Conservation (phyloP, 1,140 invertebrate genomes). For the Aphelinus certus region DNA sequence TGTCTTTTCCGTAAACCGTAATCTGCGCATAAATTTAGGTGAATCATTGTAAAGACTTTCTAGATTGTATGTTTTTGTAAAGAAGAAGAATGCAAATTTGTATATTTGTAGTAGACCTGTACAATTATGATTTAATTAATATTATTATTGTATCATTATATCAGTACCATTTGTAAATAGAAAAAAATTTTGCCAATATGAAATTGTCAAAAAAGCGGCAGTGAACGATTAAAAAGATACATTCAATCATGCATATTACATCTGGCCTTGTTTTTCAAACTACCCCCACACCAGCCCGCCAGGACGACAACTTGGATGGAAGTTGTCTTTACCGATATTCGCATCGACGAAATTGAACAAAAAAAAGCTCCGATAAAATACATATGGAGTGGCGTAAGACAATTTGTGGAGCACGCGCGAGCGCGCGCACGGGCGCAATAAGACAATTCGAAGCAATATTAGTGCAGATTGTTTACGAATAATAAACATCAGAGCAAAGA, state of each 20-base stretch:
- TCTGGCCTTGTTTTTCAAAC: background rate
- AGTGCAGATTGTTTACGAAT: slow-evolving; percentile 31
- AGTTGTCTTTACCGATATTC: too few relatives aligned
- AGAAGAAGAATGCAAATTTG: slow-evolving; percentile 55
- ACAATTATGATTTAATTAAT: slow-evolving; percentile 61
- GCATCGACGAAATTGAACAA: background rate
- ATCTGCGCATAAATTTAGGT: slow-evolving; percentile 46
- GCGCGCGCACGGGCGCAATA: background rate
- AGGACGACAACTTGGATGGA: too few relatives aligned
- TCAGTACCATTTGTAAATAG: slow-evolving; percentile 62
- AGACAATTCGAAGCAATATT: slow-evolving; percentile 5
- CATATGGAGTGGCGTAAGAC: too few relatives aligned
- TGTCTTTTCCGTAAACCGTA: slow-evolving; percentile 36
- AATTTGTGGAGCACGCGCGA: too few relatives aligned
- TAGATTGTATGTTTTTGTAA: slow-evolving; percentile 55
- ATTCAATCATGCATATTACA: slow-evolving; percentile 47
- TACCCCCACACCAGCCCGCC: too few relatives aligned
- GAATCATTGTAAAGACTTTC: slow-evolving; percentile 55
- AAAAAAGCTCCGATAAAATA: slow-evolving; percentile 5
- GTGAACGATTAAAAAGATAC: slow-evolving; percentile 63
- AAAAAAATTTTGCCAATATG: slow-evolving; percentile 61
- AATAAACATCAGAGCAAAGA: slow-evolving; percentile 32
- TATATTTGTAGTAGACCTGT: slow-evolving; percentile 64
- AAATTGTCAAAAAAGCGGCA: slow-evolving; percentile 58
- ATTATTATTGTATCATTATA: slow-evolving; percentile 53